A percentile compares a stretch with the other conserved stretches of the same genome.
Evolutionary conservation across 2,888 invertebrate species (phyloP).

Genomic region (Oscheius myriophilus): DNA sequence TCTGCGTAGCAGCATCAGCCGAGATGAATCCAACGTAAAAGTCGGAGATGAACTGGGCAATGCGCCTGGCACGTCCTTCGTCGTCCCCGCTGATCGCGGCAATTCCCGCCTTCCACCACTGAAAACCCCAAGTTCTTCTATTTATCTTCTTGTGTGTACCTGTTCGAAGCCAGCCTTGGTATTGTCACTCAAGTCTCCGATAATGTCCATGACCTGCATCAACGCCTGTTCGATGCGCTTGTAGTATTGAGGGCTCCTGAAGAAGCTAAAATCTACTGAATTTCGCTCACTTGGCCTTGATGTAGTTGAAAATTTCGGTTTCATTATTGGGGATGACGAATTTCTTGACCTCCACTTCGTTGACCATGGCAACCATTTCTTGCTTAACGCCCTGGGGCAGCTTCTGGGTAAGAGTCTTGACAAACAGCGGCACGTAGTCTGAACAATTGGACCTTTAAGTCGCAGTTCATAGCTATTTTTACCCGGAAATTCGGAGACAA

Average conservation of each 20-base stretch:
- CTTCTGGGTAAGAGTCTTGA: background rate
- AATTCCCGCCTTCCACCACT: background rate
- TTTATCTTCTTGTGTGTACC: too few species aligned
- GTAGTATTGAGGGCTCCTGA: background rate
- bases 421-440: conserved; percentile 1
- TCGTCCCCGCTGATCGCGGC: conserved; percentile 4
- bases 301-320: conserved; percentile 7
- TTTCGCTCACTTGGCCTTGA: background rate
- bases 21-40: background rate
- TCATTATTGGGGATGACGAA: background rate
- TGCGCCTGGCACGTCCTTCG: background rate
- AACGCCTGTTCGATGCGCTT: background rate
- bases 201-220: background rate
- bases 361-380: conserved; percentile 1
- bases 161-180: background rate
- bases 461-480: background rate
- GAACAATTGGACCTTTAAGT: background rate
- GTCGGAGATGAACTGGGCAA: conserved; percentile 6
- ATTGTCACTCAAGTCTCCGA: background rate
- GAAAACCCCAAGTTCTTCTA: background rate
- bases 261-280: too few species aligned
- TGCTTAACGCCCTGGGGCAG: background rate
- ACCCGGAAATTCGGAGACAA: conserved; percentile 1
- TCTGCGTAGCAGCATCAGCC: background rate
- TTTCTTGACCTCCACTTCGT: background rate